Percentiles rank a stretch among this genome's conserved stretches.
These are phyloP conservation scores for Tauraco hartlaubi DNA, from an alignment of 2,797 vertebrate genomes.

Conservation along the genomic window DNA sequence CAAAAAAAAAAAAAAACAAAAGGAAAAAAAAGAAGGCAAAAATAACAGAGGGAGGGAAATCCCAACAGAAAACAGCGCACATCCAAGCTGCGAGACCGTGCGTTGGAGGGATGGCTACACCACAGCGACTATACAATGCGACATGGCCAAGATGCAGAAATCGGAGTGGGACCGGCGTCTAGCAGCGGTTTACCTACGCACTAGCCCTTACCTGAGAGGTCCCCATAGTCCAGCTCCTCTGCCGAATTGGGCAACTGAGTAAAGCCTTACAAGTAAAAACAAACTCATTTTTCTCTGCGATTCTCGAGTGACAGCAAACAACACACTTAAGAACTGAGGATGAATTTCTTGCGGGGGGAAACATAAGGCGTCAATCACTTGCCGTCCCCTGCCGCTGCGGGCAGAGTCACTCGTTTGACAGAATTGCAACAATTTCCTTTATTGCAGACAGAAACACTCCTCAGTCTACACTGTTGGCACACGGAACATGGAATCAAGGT, in stretches of 20 bases:
- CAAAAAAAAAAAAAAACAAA: too few relatives aligned
- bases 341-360: constrained; percentile 28
- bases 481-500: constrained; percentile 64
- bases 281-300: constrained; percentile 82
- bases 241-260: constrained; percentile 87
- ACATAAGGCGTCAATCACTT: constrained; percentile 68
- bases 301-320: constrained; percentile 82
- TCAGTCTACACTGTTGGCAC: constrained; percentile 78
- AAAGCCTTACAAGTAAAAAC: constrained; percentile 88
- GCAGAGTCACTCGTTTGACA: constrained; percentile 54
- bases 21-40: too few relatives aligned
- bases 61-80: not conserved
- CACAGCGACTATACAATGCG: constrained; percentile 23
- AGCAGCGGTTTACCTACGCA: constrained; percentile 73
- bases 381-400: constrained; percentile 39
- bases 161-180: constrained; percentile 39
- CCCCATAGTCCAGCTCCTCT: constrained; percentile 86
- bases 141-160: constrained; percentile 59
- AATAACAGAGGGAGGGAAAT: not conserved
- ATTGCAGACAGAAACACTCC: constrained; percentile 62
- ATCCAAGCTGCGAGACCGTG: not conserved
- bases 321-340: constrained; percentile 82
- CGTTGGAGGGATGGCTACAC: not conserved
- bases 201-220: constrained; percentile 86
- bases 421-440: constrained; percentile 51